These are phyloP conservation scores for Diplosoma virens DNA, from an alignment of 23 tunicate genomes.

Conservation along the genomic window DNA sequence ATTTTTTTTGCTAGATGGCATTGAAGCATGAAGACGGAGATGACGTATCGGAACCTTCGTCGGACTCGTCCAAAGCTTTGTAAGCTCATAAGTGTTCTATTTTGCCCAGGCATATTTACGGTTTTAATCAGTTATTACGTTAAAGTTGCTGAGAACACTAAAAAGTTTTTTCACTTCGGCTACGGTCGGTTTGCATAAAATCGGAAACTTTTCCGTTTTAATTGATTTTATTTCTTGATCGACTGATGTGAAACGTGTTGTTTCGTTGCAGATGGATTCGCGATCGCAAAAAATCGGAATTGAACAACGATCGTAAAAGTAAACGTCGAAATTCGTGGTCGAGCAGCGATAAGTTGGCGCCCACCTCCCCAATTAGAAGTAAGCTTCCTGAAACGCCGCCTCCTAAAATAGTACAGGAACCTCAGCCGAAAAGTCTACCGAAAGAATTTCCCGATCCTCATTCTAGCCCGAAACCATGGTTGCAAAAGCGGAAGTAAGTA, in stretches of 20 bases:
- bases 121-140: too few species aligned
- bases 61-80: conserved; percentile 55
- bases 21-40: conserved; percentile 95
- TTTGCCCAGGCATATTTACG: too few species aligned
- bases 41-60: conserved; percentile 36
- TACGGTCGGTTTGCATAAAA: too few species aligned
- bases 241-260: too few species aligned
- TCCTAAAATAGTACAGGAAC: not conserved
- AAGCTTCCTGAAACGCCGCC: not conserved
- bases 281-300: conserved; percentile 75
- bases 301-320: conserved; percentile 66
- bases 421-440: not conserved
- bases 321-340: conserved; percentile 49
- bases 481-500: conserved; percentile 36
- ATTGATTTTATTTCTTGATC: too few species aligned
- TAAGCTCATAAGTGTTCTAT: conserved; percentile 8
- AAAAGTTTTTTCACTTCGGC: too few species aligned
- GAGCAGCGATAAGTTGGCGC: not conserved
- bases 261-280: conserved; percentile 91
- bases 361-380: not conserved
- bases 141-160: too few species aligned
- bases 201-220: too few species aligned
- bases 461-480: conserved; percentile 84
- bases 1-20: conserved; percentile 53
- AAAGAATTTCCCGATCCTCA: conserved; percentile 38